phyloP scores from a whole-genome alignment of 2,888 invertebrate species.

The Isoperla grammatica region DNA sequence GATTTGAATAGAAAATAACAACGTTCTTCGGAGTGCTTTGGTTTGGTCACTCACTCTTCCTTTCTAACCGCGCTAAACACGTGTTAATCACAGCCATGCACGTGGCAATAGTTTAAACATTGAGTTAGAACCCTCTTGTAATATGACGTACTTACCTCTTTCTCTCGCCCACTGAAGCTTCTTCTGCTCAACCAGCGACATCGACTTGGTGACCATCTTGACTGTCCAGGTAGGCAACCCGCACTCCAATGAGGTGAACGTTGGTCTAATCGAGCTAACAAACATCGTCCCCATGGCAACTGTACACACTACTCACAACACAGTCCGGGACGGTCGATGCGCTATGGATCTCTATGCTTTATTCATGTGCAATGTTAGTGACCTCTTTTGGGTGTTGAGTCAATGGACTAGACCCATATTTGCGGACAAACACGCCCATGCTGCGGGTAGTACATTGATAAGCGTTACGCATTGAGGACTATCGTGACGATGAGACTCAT shows the following conservation, averaged over 20 bases:
- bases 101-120: too few relatives aligned
- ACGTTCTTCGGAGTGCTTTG: too few relatives aligned
- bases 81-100: too few relatives aligned
- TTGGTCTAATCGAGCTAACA: constrained; percentile 15
- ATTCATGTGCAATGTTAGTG: background rate
- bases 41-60: too few relatives aligned
- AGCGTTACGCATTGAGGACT: too few relatives aligned
- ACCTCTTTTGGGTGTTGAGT: background rate
- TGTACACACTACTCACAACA: background rate
- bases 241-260: background rate
- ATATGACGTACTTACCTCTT: constrained; percentile 67
- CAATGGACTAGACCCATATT: background rate
- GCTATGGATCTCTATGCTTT: background rate
- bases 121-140: too few relatives aligned
- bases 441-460: too few relatives aligned
- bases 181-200: constrained; percentile 78
- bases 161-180: constrained; percentile 90
- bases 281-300: constrained; percentile 7
- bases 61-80: too few relatives aligned
- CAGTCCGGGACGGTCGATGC: constrained; percentile 1
- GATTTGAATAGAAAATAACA: too few relatives aligned
- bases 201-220: constrained; percentile 22
- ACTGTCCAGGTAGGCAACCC: constrained; percentile 1
- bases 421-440: too few relatives aligned
- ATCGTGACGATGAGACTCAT: too few relatives aligned